Evolutionary conservation across 2,888 invertebrate genomes (phyloP).

Genomic region (Drosophila ezoana): DNA sequence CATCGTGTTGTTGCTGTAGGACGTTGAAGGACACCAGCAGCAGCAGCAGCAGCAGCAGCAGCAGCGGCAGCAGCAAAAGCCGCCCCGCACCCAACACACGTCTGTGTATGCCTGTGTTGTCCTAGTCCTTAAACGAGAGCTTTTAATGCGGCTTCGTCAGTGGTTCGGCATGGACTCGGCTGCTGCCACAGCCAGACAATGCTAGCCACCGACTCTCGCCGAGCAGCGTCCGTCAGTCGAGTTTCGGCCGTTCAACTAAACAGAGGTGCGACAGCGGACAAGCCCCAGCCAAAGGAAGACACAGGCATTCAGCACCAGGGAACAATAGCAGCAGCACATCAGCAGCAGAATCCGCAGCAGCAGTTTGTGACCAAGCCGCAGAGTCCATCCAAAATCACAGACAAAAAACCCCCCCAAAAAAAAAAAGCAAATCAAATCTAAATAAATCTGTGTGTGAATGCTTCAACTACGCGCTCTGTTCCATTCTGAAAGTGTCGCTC

Average conservation of each 20-base stretch:
- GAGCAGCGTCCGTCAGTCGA: conserved; percentile 75
- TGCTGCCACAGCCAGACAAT: conserved; percentile 17
- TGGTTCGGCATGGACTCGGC: conserved; percentile 47
- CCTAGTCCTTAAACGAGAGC: conserved; percentile 76
- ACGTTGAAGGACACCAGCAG: conserved; percentile 76
- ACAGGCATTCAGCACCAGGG: conserved; percentile 37
- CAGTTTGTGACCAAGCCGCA: conserved; percentile 35
- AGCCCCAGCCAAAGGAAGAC: conserved; percentile 25
- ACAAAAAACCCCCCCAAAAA: neutral
- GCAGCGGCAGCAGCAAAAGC: conserved; percentile 19
- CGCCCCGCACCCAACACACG: conserved; percentile 31
- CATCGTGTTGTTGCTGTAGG: conserved; percentile 64
- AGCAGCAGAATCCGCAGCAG: conserved; percentile 11
- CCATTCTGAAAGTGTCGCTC: conserved; percentile 27
- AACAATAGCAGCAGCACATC: conserved; percentile 22
- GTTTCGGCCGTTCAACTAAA: conserved; percentile 82
- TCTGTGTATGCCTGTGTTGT: conserved; percentile 62
- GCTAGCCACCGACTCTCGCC: conserved; percentile 17
- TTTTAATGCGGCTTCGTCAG: conserved; percentile 38
- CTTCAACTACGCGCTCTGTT: conserved; percentile 10
- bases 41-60: conserved; percentile 25
- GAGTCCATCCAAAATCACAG: conserved; percentile 29
- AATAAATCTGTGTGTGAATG: conserved; percentile 11
- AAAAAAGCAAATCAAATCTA: conserved; percentile 31
- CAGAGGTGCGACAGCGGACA: conserved; percentile 79